These are phyloP conservation scores for Oncorhynchus masou DNA, from an alignment of 2,113 vertebrate genomes.

Conservation along the genomic window DNA sequence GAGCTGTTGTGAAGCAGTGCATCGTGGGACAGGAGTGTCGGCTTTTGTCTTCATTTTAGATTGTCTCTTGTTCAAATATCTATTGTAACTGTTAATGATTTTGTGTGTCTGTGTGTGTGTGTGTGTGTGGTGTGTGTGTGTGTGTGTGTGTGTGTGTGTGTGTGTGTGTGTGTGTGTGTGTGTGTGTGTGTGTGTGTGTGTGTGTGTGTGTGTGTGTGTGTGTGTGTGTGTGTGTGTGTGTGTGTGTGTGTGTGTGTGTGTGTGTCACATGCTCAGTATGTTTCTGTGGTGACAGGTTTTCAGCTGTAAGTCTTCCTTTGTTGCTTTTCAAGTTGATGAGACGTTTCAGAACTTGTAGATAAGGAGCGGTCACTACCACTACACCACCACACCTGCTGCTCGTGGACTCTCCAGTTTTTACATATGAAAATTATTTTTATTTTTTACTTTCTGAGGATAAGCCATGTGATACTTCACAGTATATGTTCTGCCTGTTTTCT, in stretches of 20 bases:
- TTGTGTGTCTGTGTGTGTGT: slow-evolving; percentile 34
- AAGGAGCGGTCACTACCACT: slow-evolving; percentile 65
- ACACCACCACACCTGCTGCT: slow-evolving; percentile 26
- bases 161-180: not conserved
- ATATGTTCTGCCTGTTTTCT: slow-evolving; percentile 73
- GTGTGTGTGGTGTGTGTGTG: no score
- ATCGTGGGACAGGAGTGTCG: slow-evolving; percentile 74
- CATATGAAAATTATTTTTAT: slow-evolving; percentile 49
- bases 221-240: no score
- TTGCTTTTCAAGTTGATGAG: slow-evolving; percentile 69
- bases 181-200: no score
- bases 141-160: not conserved
- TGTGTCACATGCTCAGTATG: slow-evolving; percentile 56
- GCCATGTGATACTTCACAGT: slow-evolving; percentile 75
- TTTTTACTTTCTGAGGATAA: slow-evolving; percentile 72
- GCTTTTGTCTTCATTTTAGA: slow-evolving; percentile 69
- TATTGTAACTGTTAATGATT: slow-evolving; percentile 66
- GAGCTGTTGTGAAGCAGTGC: slow-evolving; percentile 79
- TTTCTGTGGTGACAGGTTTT: slow-evolving; percentile 65
- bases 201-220: slow-evolving; percentile 27
- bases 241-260: slow-evolving; percentile 10
- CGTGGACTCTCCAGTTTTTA: slow-evolving; percentile 57
- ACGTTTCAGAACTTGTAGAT: slow-evolving; percentile 66
- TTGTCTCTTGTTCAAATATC: slow-evolving; percentile 66
- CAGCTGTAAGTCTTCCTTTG: slow-evolving; percentile 77